phyloP scores from a whole-genome alignment of 2,888 invertebrate species.

The Megaustenia siamemsis region DNA sequence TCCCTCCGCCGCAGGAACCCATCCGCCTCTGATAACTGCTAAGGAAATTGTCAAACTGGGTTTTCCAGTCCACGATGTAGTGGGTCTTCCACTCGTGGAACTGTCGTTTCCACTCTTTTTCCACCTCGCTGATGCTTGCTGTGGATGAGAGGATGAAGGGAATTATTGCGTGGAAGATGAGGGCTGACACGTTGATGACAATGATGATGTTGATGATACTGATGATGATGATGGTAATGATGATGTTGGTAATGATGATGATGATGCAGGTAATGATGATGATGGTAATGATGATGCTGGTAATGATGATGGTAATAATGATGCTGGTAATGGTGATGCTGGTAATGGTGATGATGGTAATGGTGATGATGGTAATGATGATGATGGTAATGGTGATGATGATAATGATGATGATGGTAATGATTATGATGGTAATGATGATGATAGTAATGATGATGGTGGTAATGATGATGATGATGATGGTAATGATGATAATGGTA shows the following conservation, averaged over 20 bases:
- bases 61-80: conserved; percentile 78
- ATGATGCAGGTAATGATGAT: too few species aligned
- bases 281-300: too few species aligned
- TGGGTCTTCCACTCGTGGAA: conserved; percentile 78
- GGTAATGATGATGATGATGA: conserved; percentile 37
- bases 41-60: conserved; percentile 77
- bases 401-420: background rate
- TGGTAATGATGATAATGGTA: conserved; percentile 42
- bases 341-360: background rate
- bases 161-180: too few species aligned
- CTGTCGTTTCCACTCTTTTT: conserved; percentile 78
- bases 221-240: too few species aligned
- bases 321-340: background rate
- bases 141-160: too few species aligned
- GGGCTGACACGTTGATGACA: background rate
- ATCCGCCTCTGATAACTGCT: conserved; percentile 62
- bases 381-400: background rate
- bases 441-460: conserved; percentile 1
- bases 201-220: too few species aligned
- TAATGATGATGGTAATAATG: too few species aligned
- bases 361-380: background rate
- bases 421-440: too few species aligned
- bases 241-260: too few species aligned
- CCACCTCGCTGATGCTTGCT: conserved; percentile 76
- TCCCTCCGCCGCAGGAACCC: conserved; percentile 57